Conservation (phyloP, 2,888 invertebrate genomes). For the Athrips mouffetella region DNA sequence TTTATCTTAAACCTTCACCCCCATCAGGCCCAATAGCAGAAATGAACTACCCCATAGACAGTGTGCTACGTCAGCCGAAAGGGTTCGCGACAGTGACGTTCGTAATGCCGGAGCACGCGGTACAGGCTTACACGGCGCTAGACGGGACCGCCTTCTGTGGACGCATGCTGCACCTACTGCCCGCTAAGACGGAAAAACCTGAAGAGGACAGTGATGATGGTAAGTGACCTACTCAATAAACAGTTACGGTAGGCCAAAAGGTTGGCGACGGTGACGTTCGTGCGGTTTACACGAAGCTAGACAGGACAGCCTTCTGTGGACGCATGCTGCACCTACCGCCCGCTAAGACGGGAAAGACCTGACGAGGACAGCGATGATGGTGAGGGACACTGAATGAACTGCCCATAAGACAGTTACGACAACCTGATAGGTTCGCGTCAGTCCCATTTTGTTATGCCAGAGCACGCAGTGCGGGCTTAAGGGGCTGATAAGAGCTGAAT, state of each 20-base stretch:
- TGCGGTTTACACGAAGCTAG: slow-evolving; percentile 92
- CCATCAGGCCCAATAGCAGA: slow-evolving; percentile 88
- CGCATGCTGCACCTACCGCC: slow-evolving; percentile 96
- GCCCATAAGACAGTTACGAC: slow-evolving; percentile 92
- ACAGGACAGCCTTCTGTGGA: slow-evolving; percentile 95
- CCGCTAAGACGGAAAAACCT: slow-evolving; percentile 84
- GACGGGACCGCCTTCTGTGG: slow-evolving; percentile 96
- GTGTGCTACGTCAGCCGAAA: slow-evolving; percentile 87
- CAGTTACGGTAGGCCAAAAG: slow-evolving; percentile 90
- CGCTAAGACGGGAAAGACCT: slow-evolving; percentile 82
- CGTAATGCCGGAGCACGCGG: slow-evolving; percentile 96
- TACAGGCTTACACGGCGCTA: slow-evolving; percentile 89
- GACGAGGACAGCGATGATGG: slow-evolving; percentile 67
- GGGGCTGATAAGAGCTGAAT: too few relatives aligned
- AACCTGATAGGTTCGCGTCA: slow-evolving; percentile 94
- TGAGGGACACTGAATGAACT: slow-evolving; percentile 82
- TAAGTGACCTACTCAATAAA: slow-evolving; percentile 91
- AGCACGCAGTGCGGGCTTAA: too few relatives aligned
- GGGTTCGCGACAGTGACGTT: slow-evolving; percentile 96
- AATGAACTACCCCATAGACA: slow-evolving; percentile 92
- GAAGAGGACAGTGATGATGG: slow-evolving; percentile 67
- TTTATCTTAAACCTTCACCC: too few relatives aligned
- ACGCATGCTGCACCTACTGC: slow-evolving; percentile 94
- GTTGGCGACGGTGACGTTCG: slow-evolving; percentile 93
- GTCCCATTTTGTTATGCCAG: too few relatives aligned